phyloP scores from a whole-genome alignment of 2,797 vertebrate genomes.

The Heterohyrax brucei region DNA sequence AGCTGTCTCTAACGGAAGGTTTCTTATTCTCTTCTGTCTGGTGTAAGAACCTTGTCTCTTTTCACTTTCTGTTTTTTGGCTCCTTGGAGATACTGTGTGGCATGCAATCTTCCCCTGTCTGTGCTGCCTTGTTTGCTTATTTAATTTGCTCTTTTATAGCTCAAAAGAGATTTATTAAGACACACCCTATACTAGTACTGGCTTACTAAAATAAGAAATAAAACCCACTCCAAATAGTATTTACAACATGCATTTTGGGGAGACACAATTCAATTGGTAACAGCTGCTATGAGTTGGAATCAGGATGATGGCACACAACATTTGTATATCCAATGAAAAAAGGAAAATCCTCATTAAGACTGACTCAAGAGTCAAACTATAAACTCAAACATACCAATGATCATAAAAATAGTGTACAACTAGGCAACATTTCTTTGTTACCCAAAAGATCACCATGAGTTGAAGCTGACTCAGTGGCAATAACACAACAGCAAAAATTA shows the following conservation, averaged over 20 bases:
- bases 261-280: not conserved
- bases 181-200: no score
- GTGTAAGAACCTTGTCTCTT: no score
- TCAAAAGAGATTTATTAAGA: no score
- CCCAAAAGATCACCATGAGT: not conserved
- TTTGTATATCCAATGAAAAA: not conserved
- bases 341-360: not conserved
- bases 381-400: not conserved
- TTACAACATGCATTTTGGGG: not conserved
- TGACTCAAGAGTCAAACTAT: not conserved
- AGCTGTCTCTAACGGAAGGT: no score
- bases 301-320: not conserved
- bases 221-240: not conserved
- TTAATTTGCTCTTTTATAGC: no score
- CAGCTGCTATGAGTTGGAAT: not conserved
- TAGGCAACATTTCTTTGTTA: not conserved
- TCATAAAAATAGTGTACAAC: not conserved
- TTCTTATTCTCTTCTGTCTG: no score
- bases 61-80: no score
- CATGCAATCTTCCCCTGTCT: no score
- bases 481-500: not conserved
- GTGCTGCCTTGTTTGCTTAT: no score
- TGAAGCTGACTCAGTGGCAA: not conserved
- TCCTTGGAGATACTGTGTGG: no score
- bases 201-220: no score